Evolutionary conservation across 2,797 vertebrate genomes (phyloP).

Genomic region (Heterohyrax brucei): DNA sequence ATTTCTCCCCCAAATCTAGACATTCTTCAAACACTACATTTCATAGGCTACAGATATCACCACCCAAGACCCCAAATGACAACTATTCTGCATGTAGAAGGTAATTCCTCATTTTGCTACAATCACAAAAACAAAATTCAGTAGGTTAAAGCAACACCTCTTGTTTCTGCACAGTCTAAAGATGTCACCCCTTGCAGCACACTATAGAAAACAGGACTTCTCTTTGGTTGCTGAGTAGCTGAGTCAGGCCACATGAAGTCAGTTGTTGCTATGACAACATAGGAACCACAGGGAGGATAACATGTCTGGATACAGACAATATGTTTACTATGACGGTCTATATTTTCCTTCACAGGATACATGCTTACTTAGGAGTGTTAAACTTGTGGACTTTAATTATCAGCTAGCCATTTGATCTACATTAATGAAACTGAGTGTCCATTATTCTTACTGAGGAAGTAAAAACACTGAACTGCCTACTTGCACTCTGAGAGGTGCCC

Average conservation of each 20-base stretch:
- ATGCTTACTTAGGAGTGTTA: constrained; percentile 65
- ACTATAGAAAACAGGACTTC: constrained; percentile 79
- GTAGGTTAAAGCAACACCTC: constrained; percentile 61
- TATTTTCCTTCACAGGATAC: constrained; percentile 74
- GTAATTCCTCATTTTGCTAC: constrained; percentile 29
- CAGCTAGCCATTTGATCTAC: constrained; percentile 68
- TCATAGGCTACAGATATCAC: constrained; percentile 13
- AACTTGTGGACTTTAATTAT: constrained; percentile 81
- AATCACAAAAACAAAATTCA: constrained; percentile 72
- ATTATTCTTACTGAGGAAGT: constrained; percentile 73
- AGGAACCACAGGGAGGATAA: constrained; percentile 84
- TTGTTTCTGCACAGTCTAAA: constrained; percentile 43
- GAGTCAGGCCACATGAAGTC: constrained; percentile 86
- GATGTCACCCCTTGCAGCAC: constrained; percentile 68
- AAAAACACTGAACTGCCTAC: constrained; percentile 18
- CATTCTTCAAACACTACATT: neutral
- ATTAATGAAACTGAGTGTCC: neutral
- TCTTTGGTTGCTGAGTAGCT: constrained; percentile 79
- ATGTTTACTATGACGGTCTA: constrained; percentile 84
- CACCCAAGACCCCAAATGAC: neutral
- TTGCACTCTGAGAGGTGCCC: constrained; percentile 50
- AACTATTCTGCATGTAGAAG: neutral
- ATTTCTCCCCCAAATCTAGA: neutral
- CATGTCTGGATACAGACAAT: constrained; percentile 81
- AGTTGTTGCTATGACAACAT: constrained; percentile 87